Percentiles rank a stretch among this genome's conserved stretches.
Conservation (phyloP, 2,888 invertebrate species). For the Platynereis dumerilii region DNA sequence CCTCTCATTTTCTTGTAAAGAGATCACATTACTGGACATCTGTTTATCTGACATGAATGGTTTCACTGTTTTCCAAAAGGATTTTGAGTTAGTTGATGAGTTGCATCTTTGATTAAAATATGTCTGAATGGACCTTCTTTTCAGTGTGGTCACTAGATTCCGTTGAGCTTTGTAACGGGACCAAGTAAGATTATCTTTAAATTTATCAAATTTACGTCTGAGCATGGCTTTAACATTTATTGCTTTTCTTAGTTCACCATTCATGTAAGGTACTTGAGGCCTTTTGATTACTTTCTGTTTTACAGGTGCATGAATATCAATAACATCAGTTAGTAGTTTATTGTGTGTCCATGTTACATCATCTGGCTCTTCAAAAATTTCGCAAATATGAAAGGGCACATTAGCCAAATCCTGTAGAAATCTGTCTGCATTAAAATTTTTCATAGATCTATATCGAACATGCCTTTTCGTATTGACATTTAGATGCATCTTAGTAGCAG, state of each 20-base stretch:
- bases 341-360: background rate
- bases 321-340: background rate
- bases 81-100: background rate
- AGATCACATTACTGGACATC: too few species aligned
- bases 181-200: background rate
- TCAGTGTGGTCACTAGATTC: background rate
- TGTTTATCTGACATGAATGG: too few species aligned
- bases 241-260: background rate
- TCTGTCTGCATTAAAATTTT: background rate
- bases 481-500: background rate
- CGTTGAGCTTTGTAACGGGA: background rate
- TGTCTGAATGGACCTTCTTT: background rate
- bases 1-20: too few species aligned
- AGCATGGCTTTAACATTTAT: constrained; percentile 4
- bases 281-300: background rate
- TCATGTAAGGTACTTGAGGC: constrained; percentile 3
- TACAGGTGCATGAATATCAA: background rate
- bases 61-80: too few species aligned
- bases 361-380: too few species aligned
- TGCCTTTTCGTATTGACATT: background rate
- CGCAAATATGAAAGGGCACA: too few species aligned
- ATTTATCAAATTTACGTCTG: background rate
- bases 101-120: constrained; percentile 4
- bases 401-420: too few species aligned
- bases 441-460: background rate